Evolutionary conservation across 2,113 vertebrate genomes (phyloP).

Genomic region (Pterocles gutturalis): DNA sequence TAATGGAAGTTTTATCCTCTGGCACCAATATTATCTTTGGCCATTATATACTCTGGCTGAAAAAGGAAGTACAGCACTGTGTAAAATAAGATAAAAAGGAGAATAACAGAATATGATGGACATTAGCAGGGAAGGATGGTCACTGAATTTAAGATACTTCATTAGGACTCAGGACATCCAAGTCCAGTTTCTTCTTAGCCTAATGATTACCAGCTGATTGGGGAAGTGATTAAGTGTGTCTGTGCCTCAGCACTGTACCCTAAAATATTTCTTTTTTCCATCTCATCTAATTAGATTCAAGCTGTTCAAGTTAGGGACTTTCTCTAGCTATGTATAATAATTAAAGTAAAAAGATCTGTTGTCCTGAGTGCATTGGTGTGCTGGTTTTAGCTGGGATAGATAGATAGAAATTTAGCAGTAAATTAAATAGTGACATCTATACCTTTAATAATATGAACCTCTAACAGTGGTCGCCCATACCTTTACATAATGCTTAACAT

Average conservation of each 20-base stretch:
- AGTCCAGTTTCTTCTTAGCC: neutral
- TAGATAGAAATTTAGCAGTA: neutral
- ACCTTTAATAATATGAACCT: neutral
- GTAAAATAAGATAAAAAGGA: neutral
- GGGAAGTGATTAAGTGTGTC: neutral
- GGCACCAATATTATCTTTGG: neutral
- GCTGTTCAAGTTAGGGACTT: neutral
- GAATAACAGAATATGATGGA: neutral
- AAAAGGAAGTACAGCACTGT: neutral
- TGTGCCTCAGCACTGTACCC: neutral
- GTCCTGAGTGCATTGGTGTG: neutral
- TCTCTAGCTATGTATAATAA: neutral
- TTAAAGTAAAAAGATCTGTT: neutral
- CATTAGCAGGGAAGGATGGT: neutral
- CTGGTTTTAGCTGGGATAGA: neutral
- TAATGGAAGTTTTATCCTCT: constrained; percentile 19
- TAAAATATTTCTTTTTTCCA: neutral
- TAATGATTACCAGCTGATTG: neutral
- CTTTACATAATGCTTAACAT: neutral
- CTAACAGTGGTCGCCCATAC: neutral
- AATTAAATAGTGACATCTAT: neutral
- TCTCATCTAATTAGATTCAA: neutral
- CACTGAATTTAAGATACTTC: neutral
- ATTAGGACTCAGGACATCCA: neutral
- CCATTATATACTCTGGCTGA: neutral